phyloP scores from a whole-genome alignment of 2,797 vertebrate species.

The Neostethus bicornis region DNA sequence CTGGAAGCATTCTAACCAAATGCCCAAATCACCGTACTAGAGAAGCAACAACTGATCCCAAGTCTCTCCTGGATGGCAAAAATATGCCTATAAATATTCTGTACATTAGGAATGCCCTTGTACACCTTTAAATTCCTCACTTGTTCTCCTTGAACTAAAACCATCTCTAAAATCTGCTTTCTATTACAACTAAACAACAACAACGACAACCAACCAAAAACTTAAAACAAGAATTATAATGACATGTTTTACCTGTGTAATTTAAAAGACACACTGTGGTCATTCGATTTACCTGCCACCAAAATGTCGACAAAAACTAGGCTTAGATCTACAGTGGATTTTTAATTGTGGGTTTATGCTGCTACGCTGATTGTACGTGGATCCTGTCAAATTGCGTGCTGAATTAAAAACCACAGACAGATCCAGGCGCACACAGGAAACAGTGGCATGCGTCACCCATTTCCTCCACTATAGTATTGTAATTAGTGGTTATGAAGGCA shows the following conservation, averaged over 20 bases:
- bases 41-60: too few species aligned
- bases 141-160: too few species aligned
- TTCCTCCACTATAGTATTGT: slow-evolving; percentile 54
- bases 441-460: slow-evolving; percentile 15
- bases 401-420: slow-evolving; percentile 50
- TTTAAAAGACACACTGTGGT: slow-evolving; percentile 2
- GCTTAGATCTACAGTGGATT: slow-evolving; percentile 43
- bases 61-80: too few species aligned
- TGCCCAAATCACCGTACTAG: too few species aligned
- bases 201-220: too few species aligned
- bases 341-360: slow-evolving; percentile 54
- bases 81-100: too few species aligned
- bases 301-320: slow-evolving; percentile 12
- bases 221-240: background rate
- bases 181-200: too few species aligned
- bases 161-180: too few species aligned
- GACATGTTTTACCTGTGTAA: slow-evolving; percentile 3
- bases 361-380: slow-evolving; percentile 36
- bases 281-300: too few species aligned
- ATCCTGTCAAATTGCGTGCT: slow-evolving; percentile 51
- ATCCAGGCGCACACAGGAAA: slow-evolving; percentile 26
- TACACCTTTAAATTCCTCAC: too few species aligned
- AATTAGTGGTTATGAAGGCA: slow-evolving; percentile 60
- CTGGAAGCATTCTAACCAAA: too few species aligned
- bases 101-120: too few species aligned